A percentile compares a stretch with the other conserved stretches of the same genome.
Conservation (phyloP, 2,888 invertebrate genomes). For the Apamea crenata region DNA sequence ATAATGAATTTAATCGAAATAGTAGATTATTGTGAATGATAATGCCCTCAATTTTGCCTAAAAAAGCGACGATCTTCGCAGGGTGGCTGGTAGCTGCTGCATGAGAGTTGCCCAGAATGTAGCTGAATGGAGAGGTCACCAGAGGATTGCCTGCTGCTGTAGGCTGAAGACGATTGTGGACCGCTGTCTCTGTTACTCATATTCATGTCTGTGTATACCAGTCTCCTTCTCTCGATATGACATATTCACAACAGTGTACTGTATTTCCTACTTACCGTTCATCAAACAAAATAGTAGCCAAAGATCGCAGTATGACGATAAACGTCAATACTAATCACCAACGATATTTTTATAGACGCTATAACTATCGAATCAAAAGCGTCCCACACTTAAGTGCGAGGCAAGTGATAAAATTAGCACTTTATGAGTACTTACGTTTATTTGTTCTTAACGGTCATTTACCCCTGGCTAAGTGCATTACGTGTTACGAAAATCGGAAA, state of each 20-base stretch:
- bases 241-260: constrained; percentile 6
- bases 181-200: not conserved
- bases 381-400: constrained; percentile 70
- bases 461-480: constrained; percentile 56
- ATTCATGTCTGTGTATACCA: not conserved
- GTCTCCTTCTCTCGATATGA: not conserved
- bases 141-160: not conserved
- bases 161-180: not conserved
- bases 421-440: constrained; percentile 76
- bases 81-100: not conserved
- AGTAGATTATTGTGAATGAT: too few relatives aligned
- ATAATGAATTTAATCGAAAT: too few relatives aligned
- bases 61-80: not conserved
- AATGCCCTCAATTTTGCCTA: too few relatives aligned
- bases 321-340: constrained; percentile 72
- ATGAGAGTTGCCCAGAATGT: not conserved
- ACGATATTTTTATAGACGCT: constrained; percentile 68
- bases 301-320: constrained; percentile 45
- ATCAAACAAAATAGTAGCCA: constrained; percentile 39
- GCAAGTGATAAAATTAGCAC: constrained; percentile 83
- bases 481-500: constrained; percentile 59
- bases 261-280: constrained; percentile 36
- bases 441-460: constrained; percentile 74
- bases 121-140: not conserved
- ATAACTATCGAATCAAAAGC: constrained; percentile 72